phyloP scores from a whole-genome alignment of 1,140 invertebrate species.

The Lepidotrigona ventralis region DNA sequence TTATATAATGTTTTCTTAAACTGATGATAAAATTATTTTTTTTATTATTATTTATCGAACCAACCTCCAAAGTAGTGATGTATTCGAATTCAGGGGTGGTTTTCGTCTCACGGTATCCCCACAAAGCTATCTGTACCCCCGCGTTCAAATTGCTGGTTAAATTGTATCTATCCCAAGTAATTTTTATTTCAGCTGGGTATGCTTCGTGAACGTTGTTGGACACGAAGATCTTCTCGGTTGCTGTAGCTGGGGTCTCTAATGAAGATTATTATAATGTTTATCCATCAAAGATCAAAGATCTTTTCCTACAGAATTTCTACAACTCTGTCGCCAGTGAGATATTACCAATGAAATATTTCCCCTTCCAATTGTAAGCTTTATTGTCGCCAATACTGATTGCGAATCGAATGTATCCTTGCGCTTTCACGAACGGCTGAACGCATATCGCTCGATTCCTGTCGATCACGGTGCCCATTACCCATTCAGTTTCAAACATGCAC shows the following conservation, averaged over 20 bases:
- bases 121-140: conserved; percentile 89
- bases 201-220: conserved; percentile 85
- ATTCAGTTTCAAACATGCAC: conserved; percentile 90
- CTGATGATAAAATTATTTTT: background rate
- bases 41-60: background rate
- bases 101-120: conserved; percentile 92
- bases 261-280: background rate
- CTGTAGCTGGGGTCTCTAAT: conserved; percentile 91
- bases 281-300: background rate
- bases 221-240: conserved; percentile 92
- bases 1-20: no score
- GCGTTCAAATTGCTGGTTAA: conserved; percentile 90
- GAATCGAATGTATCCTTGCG: conserved; percentile 94
- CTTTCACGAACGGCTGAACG: conserved; percentile 92
- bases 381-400: conserved; percentile 90
- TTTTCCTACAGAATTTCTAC: background rate
- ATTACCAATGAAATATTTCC: conserved; percentile 94
- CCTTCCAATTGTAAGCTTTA: conserved; percentile 93
- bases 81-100: conserved; percentile 85
- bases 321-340: conserved; percentile 15
- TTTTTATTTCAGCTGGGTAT: conserved; percentile 86
- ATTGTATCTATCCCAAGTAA: conserved; percentile 91
- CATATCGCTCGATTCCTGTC: conserved; percentile 92
- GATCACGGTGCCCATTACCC: conserved; percentile 87
- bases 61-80: conserved; percentile 80